A percentile compares a stretch with the other conserved stretches of the same genome.
phyloP scores from a whole-genome alignment of 2,797 vertebrate genomes.

The Sebastes nivosus region DNA sequence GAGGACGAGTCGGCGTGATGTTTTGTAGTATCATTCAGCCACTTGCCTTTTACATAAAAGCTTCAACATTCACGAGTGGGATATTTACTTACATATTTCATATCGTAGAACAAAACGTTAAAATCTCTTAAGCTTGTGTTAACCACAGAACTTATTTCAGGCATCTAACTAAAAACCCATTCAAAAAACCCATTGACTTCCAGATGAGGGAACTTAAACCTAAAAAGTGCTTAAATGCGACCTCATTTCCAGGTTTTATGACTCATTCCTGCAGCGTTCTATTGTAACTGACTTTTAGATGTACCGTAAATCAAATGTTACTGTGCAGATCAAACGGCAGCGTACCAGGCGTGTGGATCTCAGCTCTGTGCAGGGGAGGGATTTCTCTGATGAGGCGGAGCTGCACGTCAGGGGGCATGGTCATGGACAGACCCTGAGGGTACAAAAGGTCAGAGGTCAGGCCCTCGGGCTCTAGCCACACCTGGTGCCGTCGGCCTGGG shows the following conservation, averaged over 20 bases:
- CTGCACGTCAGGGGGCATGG: slow-evolving; percentile 90
- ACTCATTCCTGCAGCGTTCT: too few species aligned
- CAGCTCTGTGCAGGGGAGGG: slow-evolving; percentile 86
- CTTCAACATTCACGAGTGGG: too few species aligned
- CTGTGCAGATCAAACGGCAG: background rate
- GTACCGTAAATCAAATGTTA: background rate
- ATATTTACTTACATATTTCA: too few species aligned
- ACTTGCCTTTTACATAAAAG: too few species aligned
- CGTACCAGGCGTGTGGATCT: slow-evolving; percentile 89
- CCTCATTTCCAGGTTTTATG: too few species aligned
- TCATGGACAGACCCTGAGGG: slow-evolving; percentile 95
- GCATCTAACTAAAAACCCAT: too few species aligned
- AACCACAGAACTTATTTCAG: too few species aligned
- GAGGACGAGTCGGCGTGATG: background rate
- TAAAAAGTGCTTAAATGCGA: too few species aligned
- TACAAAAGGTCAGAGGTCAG: slow-evolving; percentile 91
- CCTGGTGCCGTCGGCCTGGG: slow-evolving; percentile 89
- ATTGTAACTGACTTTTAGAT: background rate
- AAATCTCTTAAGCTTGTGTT: too few species aligned
- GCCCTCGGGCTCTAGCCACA: slow-evolving; percentile 98
- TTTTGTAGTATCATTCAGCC: background rate
- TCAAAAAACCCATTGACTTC: too few species aligned
- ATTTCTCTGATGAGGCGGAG: slow-evolving; percentile 90
- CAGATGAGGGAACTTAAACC: too few species aligned
- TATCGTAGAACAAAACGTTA: too few species aligned